Base-by-base conservation (phyloP, 2,113 vertebrate species). In the Taurulus bubalis region DNA sequence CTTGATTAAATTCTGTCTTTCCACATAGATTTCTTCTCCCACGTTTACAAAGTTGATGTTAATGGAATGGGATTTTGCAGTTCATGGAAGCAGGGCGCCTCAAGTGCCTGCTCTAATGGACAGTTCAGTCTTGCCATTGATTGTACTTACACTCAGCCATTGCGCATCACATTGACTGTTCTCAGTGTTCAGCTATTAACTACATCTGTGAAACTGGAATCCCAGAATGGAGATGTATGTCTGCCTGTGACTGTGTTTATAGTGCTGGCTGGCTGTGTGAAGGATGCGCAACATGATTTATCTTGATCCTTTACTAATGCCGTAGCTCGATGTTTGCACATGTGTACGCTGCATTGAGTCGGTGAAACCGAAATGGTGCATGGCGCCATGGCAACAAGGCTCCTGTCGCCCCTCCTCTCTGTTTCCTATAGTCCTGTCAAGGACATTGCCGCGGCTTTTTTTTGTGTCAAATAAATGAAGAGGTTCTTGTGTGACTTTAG, bases 361-460 rank as follows among this genome's bases (percentile, higher is more conserved):
- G 42, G 53, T 84, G 67, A 79, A 83, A 89, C 78, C 81, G 80
- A 89, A 88, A 82, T 83, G 84, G 78, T 85, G 87, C 82, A 79
- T 77, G 78, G 71, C 30, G 89, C 86, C 91, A 91, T 93, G 90
- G 92, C 87, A 90, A 91, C 91, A 82, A 79, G 87, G 78, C 74
- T 70, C 71, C 59, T 34, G 9, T 68, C 40, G 73, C 85, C 87
- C 89, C 84, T 81, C 90, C 85, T 68, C 71, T 79, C 64, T 1
- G 38, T 64, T 86, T 90, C 71, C 79, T 66, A 75, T 40, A 75
- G 77, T 85, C 80, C 89, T 47, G 80, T 94, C 89, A 91, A 92
- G 92, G 93, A 87, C 88, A 85, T 77, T 56, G 84, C 75, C 36
- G 40, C 47, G 76, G 62, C 67, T 77, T 91, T 53, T n/a, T 53